These are phyloP conservation scores for Galagoides demidoff DNA, from an alignment of 2,797 vertebrate genomes.

Conservation along the genomic window DNA sequence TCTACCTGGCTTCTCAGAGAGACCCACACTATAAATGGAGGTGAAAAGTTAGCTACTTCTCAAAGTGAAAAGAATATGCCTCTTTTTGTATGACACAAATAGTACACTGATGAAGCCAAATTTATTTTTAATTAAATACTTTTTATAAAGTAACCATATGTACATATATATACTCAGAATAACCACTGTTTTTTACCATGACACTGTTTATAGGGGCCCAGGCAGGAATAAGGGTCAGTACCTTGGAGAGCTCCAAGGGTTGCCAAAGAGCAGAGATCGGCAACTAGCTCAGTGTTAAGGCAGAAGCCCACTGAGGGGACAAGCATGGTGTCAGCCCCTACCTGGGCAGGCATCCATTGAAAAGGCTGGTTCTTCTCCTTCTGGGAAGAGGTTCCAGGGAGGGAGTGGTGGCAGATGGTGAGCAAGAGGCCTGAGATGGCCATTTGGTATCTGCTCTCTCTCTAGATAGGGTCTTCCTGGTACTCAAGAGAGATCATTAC, in stretches of 20 bases:
- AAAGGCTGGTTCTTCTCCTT: not conserved
- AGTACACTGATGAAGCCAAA: not conserved
- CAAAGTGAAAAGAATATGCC: not conserved
- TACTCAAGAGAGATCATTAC: not conserved
- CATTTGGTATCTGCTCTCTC: not conserved
- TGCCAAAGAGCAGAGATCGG: not conserved
- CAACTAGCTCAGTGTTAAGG: not conserved
- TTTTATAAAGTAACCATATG: not conserved
- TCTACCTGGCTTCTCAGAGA: slow-evolving; percentile 26
- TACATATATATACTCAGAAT: not conserved
- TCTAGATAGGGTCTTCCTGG: not conserved
- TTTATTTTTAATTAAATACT: slow-evolving; percentile 15
- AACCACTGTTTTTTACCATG: not conserved
- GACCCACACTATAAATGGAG: not conserved
- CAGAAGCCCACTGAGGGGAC: not conserved
- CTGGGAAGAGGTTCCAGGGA: not conserved
- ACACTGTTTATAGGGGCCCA: slow-evolving; percentile 35
- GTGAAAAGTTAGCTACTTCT: not conserved
- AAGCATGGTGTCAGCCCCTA: not conserved
- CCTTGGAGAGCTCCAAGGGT: slow-evolving; percentile 79
- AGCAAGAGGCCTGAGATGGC: not conserved
- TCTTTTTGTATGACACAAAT: not conserved
- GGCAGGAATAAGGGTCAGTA: slow-evolving; percentile 70
- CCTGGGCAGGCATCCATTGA: not conserved
- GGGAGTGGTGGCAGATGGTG: not conserved